Conservation (phyloP, 2,797 vertebrate genomes). For the Microctenopoma steveboyesi region DNA sequence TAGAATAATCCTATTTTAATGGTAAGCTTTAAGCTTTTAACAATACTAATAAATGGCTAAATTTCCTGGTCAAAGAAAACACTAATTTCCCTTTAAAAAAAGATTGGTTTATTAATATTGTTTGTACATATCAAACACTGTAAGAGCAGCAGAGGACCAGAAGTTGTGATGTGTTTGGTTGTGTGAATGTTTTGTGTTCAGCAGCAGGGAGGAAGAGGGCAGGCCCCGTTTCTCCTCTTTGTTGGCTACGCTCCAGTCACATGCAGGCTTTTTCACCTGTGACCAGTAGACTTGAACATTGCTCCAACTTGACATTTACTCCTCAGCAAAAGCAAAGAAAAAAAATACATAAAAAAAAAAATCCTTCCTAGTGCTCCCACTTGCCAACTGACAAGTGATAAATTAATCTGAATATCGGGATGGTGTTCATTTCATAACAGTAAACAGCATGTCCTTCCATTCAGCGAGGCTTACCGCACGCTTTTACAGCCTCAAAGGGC, state of each 20-base stretch:
- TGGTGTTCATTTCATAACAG: constrained; percentile 66
- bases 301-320: constrained; percentile 73
- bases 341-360: constrained; percentile 57
- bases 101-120: constrained; percentile 88
- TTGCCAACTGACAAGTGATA: constrained; percentile 61
- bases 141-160: constrained; percentile 87
- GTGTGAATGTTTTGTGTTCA: constrained; percentile 65
- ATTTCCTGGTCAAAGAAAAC: constrained; percentile 7
- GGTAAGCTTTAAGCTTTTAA: too few relatives aligned
- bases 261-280: constrained; percentile 51
- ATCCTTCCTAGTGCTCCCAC: constrained; percentile 65
- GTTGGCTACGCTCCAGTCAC: constrained; percentile 64
- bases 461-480: constrained; percentile 42
- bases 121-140: constrained; percentile 86
- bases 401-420: constrained; percentile 67
- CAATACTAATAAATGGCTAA: neutral
- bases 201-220: constrained; percentile 87
- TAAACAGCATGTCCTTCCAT: constrained; percentile 54
- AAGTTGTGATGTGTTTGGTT: constrained; percentile 60
- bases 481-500: constrained; percentile 37
- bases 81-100: constrained; percentile 82
- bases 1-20: too few relatives aligned
- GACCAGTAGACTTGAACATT: constrained; percentile 56
- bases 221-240: constrained; percentile 74
- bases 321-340: constrained; percentile 75